phyloP scores from a whole-genome alignment of 1,140 invertebrate species.

The Zelostemma sp. region DNA sequence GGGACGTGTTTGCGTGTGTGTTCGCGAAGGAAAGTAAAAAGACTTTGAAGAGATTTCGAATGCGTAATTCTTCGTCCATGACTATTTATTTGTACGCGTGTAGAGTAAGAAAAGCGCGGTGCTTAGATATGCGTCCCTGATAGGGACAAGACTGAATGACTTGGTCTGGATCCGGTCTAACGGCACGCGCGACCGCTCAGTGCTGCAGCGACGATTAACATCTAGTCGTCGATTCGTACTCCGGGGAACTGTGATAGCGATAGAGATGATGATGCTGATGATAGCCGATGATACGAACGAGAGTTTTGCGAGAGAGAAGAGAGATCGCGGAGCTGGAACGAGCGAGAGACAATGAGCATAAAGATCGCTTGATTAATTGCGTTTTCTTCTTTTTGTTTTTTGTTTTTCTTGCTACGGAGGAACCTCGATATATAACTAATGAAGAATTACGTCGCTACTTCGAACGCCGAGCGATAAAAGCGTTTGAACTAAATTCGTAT shows the following conservation, averaged over 20 bases:
- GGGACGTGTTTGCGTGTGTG: too few species aligned
- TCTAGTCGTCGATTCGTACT: conserved; percentile 22
- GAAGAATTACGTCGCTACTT: too few species aligned
- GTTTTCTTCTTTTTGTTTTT: too few species aligned
- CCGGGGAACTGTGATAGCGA: conserved; percentile 47
- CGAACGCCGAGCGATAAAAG: too few species aligned
- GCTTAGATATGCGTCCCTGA: conserved; percentile 21
- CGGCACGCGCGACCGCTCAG: conserved; percentile 18
- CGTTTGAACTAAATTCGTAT: too few species aligned
- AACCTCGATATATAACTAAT: too few species aligned
- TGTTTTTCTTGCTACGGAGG: too few species aligned
- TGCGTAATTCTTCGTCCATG: conserved; percentile 10
- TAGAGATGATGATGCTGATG: conserved; percentile 15
- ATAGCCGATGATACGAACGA: not conserved
- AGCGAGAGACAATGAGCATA: too few species aligned
- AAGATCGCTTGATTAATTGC: too few species aligned
- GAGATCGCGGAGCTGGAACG: too few species aligned
- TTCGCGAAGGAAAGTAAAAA: conserved; percentile 4
- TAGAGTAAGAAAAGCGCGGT: conserved; percentile 13
- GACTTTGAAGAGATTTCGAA: not conserved
- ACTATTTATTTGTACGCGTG: conserved; percentile 26
- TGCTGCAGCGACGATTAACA: conserved; percentile 20
- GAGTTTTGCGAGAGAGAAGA: too few species aligned
- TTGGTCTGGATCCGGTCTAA: conserved; percentile 16
- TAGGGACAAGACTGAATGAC: conserved; percentile 14